Evolutionary conservation across 2,797 vertebrate species (phyloP).

Genomic region (Neomorphus geoffroyi): DNA sequence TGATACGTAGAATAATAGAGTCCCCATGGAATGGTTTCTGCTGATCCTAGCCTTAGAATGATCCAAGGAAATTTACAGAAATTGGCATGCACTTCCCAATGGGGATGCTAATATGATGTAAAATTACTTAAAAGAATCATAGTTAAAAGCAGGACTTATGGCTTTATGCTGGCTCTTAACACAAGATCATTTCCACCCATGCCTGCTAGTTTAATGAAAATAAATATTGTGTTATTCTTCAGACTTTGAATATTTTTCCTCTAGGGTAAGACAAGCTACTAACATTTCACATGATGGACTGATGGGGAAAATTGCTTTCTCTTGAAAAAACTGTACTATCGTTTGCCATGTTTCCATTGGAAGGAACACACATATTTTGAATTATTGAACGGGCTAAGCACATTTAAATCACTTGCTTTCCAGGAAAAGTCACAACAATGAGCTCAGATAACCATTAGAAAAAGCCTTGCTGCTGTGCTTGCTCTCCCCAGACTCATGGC

Average conservation of each 20-base stretch:
- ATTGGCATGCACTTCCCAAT: not conserved
- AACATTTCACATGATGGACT: not conserved
- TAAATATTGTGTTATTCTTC: not conserved
- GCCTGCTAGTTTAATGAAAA: not conserved
- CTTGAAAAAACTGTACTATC: not conserved
- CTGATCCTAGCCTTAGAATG: not conserved
- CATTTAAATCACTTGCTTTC: not conserved
- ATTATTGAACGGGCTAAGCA: not conserved
- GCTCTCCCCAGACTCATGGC: not conserved
- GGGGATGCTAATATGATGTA: not conserved
- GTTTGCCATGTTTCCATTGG: constrained; percentile 5
- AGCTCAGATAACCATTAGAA: not conserved
- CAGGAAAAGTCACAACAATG: not conserved
- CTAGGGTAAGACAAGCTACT: not conserved
- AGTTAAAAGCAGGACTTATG: not conserved
- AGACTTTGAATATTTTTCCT: not conserved
- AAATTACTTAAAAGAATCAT: not conserved
- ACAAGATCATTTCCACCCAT: not conserved
- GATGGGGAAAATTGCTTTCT: not conserved
- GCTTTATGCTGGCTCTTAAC: not conserved
- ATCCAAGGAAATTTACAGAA: not conserved
- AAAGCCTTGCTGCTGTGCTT: not conserved
- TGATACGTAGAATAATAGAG: not conserved
- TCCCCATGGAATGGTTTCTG: not conserved
- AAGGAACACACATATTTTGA: not conserved